Percentiles rank a stretch among this genome's conserved stretches.
Conservation (phyloP, 1,140 invertebrate genomes). For the Daktulosphaira vitifoliae region DNA sequence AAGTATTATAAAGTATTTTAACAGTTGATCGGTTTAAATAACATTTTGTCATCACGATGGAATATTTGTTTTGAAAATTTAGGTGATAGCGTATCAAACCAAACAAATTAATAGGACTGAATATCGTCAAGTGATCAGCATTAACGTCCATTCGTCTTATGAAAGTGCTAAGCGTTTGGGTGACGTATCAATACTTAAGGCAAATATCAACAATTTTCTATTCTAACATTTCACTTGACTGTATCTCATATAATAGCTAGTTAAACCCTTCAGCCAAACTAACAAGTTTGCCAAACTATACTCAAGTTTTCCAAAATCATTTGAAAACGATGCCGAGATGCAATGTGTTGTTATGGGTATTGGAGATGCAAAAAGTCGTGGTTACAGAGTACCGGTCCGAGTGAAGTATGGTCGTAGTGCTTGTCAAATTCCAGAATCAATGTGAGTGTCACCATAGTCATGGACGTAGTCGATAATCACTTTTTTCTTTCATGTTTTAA, state of each 20-base stretch:
- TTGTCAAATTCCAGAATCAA: neutral
- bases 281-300: neutral
- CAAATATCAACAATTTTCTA: neutral
- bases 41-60: too few relatives aligned
- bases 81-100: neutral
- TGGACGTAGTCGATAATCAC: too few relatives aligned
- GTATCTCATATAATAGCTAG: neutral
- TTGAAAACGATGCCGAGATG: neutral
- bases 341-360: neutral
- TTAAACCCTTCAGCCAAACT: neutral
- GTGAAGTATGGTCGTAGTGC: neutral
- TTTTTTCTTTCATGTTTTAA: too few relatives aligned
- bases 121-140: neutral
- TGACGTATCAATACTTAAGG: slow-evolving; percentile 1
- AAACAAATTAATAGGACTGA: neutral
- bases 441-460: neutral
- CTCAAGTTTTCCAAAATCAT: neutral
- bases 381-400: neutral
- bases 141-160: neutral
- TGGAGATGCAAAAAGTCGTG: neutral
- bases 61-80: neutral
- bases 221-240: neutral
- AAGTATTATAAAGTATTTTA: neutral
- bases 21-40: neutral
- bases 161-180: neutral